A percentile compares a stretch with the other conserved stretches of the same genome.
Conservation (phyloP, 1,140 invertebrate genomes). For the Drosophila nasuta region DNA sequence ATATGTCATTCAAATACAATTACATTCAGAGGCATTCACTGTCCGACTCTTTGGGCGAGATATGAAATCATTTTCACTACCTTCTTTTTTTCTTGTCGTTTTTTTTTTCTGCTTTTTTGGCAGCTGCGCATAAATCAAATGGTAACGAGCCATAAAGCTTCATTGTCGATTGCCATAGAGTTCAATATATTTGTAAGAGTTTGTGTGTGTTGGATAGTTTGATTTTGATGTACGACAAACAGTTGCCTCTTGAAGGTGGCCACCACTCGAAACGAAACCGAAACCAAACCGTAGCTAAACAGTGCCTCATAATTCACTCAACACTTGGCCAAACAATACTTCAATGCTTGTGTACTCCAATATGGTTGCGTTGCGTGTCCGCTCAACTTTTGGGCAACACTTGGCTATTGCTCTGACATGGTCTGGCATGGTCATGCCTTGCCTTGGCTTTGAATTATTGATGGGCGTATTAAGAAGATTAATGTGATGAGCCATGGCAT, state of each 20-base stretch:
- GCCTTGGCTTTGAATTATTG: conserved; percentile 82
- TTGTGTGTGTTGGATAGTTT: conserved; percentile 60
- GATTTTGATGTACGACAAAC: conserved; percentile 78
- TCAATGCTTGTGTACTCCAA: conserved; percentile 36
- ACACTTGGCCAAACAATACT: conserved; percentile 55
- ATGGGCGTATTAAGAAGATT: conserved; percentile 83
- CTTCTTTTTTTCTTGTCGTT: conserved; percentile 7
- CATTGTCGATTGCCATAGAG: conserved; percentile 65
- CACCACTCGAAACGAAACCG: conserved; percentile 42
- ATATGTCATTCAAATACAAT: conserved; percentile 81
- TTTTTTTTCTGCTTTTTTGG: conserved; percentile 6
- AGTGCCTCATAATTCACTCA: conserved; percentile 78
- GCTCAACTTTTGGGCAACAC: conserved; percentile 58
- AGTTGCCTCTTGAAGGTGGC: conserved; percentile 58
- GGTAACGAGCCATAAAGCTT: conserved; percentile 75
- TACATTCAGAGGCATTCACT: conserved; percentile 57
- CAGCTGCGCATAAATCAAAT: conserved; percentile 68
- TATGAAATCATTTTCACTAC: conserved; percentile 43
- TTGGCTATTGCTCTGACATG: conserved; percentile 3
- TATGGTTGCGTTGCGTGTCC: conserved; percentile 72
- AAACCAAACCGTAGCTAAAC: conserved; percentile 22
- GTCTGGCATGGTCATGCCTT: conserved; percentile 66
- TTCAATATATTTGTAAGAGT: conserved; percentile 60
- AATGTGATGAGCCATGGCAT: conserved; percentile 77
- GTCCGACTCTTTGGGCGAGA: conserved; percentile 20